Evolutionary conservation across 37 sponge, comb jelly and placozoan genomes (phyloP), one percentile per base, ranked within the genome.

Genomic region (Oscarella lobularis): DNA sequence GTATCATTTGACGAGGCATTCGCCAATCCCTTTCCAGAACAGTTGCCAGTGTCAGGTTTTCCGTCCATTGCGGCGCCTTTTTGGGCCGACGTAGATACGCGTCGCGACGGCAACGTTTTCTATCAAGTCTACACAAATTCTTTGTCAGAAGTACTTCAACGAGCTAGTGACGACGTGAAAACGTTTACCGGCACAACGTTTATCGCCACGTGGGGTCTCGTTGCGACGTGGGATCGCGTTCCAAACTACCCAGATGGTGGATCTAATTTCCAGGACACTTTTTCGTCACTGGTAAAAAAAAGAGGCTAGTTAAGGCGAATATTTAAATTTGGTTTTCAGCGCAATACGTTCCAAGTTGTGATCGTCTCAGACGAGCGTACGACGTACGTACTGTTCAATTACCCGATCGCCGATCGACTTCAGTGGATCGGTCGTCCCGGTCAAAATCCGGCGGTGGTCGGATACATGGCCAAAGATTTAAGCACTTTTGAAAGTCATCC

Each of bases 301-400:
- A n/a, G n/a, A n/a, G n/a, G n/a, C n/a, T n/a, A n/a, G n/a, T n/a
- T n/a, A n/a, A n/a, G n/a, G n/a, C n/a, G n/a, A n/a, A n/a, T n/a
- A 48, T 48, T 9, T 48, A 9, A 27, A 20, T 48, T 9, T 36
- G 5, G 9, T 48, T 9, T 48, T 48, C 20, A 77, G 78, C 36
- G 32, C 36, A 88, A 88, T 60, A 81, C 86, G 31, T 90, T 74
- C 36, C 90, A 90, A 73, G 86, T 81, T 39, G 73, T 83, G 31
- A 76, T 90, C 14, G 73, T 85, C 6, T 83, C 91, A 33, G 84
- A 90, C 66, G 81, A 77, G 0, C 36, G 5, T 29, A 76, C 80
- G 66, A 67, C 84, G 1, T 90, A 67, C 55, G 67, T 79, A 9
- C 69, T 90, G 54, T 90, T 78, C 79, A 84, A 80, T n/a, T 90